Evolutionary conservation across 2,888 invertebrate species (phyloP), one percentile per base, ranked within the genome.

Genomic region (Hermaeophaga mercurialis): DNA sequence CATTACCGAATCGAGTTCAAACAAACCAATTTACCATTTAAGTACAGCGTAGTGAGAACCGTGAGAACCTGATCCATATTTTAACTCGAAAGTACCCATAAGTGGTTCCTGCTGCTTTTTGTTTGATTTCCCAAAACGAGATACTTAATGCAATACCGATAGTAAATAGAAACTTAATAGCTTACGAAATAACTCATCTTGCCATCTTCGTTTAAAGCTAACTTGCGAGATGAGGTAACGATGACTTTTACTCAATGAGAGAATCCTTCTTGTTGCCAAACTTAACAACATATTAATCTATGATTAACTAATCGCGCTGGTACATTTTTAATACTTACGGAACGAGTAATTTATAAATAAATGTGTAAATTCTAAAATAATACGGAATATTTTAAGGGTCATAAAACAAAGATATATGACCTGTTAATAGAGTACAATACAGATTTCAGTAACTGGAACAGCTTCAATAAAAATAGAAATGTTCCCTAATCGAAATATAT

Each of bases 151-250:
- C 17, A 55, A 57, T 50, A 55, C 55, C 57, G 57, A 58, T 59
- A 62, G 55, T 36, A 15, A 36, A 36, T 36, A 36, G 36, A 46
- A 49, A 54, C 34, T 52, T 47, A 56, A 53, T 56, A 43, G 49
- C 31, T 47, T 61, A 69, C 66, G 69, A 71, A 71, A 72, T 70
- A 70, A 70, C 55, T 34, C 24, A 36, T 36, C 22, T 47, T 47
- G 31, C 34, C 46, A 36, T 47, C 47, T 39, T 49, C 39, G 28
- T 38, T 38, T 26, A 34, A 15, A 38, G 39, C 56, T 38, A 41
- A 56, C 46, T 36, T 28, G 18, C 15, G 19, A 36, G 45, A 49
- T 36, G 55, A 55, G 36, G 49, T 45, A 49, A 50, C 44, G 26
- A 44, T 49, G 34, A 48, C 48, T 48, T 49, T 48, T 55, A 36